These are phyloP conservation scores for Urocyon cinereoargenteus DNA, from an alignment of 2,797 vertebrate genomes.

Conservation along the genomic window DNA sequence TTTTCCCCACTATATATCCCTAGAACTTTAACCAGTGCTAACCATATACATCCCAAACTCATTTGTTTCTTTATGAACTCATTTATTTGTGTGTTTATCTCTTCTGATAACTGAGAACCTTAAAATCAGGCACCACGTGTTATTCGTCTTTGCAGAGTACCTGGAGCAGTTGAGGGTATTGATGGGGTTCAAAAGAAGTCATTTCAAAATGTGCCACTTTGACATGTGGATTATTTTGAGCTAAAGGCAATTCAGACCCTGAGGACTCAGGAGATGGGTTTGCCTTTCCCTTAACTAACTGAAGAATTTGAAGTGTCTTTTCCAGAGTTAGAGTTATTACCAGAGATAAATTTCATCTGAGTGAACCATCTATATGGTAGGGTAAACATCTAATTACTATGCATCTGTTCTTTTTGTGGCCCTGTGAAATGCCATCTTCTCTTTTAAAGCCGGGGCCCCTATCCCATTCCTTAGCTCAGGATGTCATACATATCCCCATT, in stretches of 20 bases:
- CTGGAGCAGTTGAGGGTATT: not conserved
- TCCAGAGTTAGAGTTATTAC: not conserved
- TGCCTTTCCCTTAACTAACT: not conserved
- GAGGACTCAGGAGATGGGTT: not conserved
- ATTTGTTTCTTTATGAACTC: not conserved
- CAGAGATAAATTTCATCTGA: not conserved
- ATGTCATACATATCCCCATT: not conserved
- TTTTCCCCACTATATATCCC: not conserved
- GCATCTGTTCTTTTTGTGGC: not conserved
- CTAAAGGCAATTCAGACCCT: not conserved
- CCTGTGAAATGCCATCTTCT: not conserved
- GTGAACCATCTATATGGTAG: not conserved
- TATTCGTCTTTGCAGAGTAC: not conserved
- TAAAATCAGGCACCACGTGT: not conserved
- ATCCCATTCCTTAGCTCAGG: not conserved
- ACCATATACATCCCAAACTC: not conserved
- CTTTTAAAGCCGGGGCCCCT: not conserved
- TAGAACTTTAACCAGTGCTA: not conserved
- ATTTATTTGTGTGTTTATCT: not conserved
- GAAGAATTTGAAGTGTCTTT: not conserved
- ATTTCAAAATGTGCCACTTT: not conserved
- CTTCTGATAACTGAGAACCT: not conserved
- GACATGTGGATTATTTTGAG: not conserved
- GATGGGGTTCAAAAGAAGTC: not conserved
- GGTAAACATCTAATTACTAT: not conserved